phyloP scores from a whole-genome alignment of 2,888 invertebrate genomes.

The Nemapogon koenigi region DNA sequence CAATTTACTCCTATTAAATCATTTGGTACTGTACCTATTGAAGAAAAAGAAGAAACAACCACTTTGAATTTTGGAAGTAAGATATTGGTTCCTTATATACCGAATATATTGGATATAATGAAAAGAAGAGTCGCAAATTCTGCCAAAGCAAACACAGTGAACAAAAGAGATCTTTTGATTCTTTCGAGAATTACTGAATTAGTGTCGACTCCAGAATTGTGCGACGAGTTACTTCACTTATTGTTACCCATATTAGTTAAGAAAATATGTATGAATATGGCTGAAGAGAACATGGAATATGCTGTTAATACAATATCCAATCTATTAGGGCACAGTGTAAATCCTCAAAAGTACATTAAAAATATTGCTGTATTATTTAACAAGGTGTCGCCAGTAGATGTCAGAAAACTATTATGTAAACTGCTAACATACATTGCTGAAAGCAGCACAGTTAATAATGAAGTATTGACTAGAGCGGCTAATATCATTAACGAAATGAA shows the following conservation, averaged over 20 bases:
- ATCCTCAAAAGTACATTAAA: slow-evolving; percentile 71
- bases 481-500: slow-evolving; percentile 75
- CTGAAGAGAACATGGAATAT: slow-evolving; percentile 73
- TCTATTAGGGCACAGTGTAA: slow-evolving; percentile 71
- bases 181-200: slow-evolving; percentile 79
- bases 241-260: slow-evolving; percentile 75
- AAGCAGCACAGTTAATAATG: slow-evolving; percentile 36
- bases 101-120: slow-evolving; percentile 72
- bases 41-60: slow-evolving; percentile 22
- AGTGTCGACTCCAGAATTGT: slow-evolving; percentile 70
- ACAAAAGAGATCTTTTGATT: slow-evolving; percentile 74
- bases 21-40: slow-evolving; percentile 32
- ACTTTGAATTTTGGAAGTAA: slow-evolving; percentile 74
- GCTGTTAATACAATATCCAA: slow-evolving; percentile 77
- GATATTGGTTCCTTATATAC: slow-evolving; percentile 77
- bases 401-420: slow-evolving; percentile 73
- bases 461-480: slow-evolving; percentile 54
- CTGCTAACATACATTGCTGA: slow-evolving; percentile 67
- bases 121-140: slow-evolving; percentile 69
- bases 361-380: slow-evolving; percentile 76
- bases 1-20: slow-evolving; percentile 35
- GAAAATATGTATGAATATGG: slow-evolving; percentile 64
- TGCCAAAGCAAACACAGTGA: slow-evolving; percentile 64
- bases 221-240: slow-evolving; percentile 73
- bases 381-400: slow-evolving; percentile 67